Base-by-base conservation (phyloP, 2,113 vertebrate species). In the Macheiramphus alcinus region DNA sequence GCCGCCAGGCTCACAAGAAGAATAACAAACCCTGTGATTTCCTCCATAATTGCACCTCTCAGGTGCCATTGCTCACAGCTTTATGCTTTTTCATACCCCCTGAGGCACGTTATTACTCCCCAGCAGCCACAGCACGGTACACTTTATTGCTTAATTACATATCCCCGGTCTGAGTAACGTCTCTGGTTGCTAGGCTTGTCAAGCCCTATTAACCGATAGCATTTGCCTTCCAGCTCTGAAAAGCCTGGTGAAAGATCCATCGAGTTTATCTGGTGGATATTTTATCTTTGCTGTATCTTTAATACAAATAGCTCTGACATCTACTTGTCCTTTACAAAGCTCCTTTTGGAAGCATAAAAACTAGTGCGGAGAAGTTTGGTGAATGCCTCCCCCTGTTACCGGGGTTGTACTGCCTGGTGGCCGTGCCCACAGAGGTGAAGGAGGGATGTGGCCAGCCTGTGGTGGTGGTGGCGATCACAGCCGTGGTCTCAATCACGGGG, bases 361-460 rank as follows among this genome's bases (percentile, higher is more conserved):
- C 0, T 3, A 42, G 5, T 1, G 1, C 0, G 16, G 17, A 18
- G 71, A 22, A 40, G 27, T 34, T 19, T 53, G 62, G 56, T 1
- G 4, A 48, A 14, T 0, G 2, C 3, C 16, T 42, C 6, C 22
- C 19, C 20, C 32, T 10, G 4, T 14, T 34, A 13, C 27, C 18
- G 31, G 32, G 47, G 8, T 29, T 56, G 9, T 38, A 3, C 31
- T 29, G 38, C 29, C 67, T 29, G n/a, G 26, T 68, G 45, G 17
- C 42, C 2, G 2, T 53, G 79, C 17, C 40, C 11, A 0, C 1
- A 16, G 43, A 58, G 34, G 45, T 3, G 4, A 16, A 66, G 16
- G 18, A 26, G 7, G 45, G 58, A 58, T 2, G 0, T 6, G 42
- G 25, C 17, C 6, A 3, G 31, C 52, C n/a, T 25, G 34, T 36